These are phyloP conservation scores for Microtus ochrogaster DNA, from an alignment of 2,113 vertebrate species.

Conservation along the genomic window DNA sequence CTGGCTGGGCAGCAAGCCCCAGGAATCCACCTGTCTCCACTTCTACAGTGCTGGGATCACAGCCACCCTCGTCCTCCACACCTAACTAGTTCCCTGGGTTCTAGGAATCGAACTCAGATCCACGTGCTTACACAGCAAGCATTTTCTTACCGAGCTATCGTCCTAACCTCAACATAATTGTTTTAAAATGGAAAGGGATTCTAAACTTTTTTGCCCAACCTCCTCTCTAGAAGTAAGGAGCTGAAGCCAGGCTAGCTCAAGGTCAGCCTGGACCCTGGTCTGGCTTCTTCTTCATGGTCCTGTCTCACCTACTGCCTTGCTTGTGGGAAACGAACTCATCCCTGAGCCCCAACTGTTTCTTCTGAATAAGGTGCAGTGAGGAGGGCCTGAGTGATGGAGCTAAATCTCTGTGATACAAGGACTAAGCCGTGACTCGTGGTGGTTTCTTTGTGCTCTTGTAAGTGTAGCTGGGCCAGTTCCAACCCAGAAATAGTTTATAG, in stretches of 20 bases:
- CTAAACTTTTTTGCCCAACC: accelerated
- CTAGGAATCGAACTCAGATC: background rate
- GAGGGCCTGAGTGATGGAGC: background rate
- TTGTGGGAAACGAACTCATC: background rate
- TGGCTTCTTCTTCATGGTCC: accelerated
- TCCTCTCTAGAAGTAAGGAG: background rate
- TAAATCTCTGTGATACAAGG: accelerated
- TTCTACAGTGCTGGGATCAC: background rate
- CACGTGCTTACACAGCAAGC: background rate
- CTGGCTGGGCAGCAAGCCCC: background rate
- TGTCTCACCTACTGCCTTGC: background rate
- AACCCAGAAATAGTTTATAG: background rate
- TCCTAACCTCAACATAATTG: background rate
- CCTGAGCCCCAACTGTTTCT: background rate
- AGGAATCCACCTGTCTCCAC: background rate
- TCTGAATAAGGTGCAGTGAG: background rate
- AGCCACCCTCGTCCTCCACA: background rate
- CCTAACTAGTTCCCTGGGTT: background rate
- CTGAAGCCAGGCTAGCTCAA: background rate
- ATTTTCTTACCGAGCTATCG: background rate
- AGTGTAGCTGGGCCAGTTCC: background rate
- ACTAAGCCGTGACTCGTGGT: accelerated
- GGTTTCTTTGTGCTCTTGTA: background rate
- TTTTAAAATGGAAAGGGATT: background rate
- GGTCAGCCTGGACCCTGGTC: background rate